Conservation (phyloP, 2,113 vertebrate species). For the Nibea coibor region DNA sequence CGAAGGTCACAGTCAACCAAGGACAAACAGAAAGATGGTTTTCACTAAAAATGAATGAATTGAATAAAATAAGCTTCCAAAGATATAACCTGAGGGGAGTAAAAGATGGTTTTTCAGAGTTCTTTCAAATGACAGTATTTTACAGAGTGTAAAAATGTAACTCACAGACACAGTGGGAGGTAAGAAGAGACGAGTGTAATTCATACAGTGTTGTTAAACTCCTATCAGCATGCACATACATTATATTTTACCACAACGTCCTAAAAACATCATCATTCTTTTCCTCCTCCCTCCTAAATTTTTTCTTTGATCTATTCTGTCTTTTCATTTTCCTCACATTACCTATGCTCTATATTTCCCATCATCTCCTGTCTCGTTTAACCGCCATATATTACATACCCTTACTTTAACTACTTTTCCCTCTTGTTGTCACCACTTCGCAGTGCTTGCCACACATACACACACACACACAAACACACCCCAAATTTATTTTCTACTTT, state of each 20-base stretch:
- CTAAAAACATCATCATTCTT: conserved; percentile 12
- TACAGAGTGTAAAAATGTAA: neutral
- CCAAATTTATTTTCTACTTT: neutral
- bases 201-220: neutral
- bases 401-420: conserved; percentile 7
- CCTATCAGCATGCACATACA: conserved; percentile 16
- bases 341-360: neutral
- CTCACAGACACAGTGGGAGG: neutral
- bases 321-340: conserved; percentile 25
- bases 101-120: conserved; percentile 21
- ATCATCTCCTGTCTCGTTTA: neutral
- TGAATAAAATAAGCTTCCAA: conserved; percentile 1
- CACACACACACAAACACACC: too few relatives aligned
- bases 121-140: conserved; percentile 37
- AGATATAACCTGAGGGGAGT: conserved; percentile 7
- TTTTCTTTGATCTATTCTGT: conserved; percentile 5
- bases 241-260: conserved; percentile 50
- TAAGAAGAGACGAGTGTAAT: conserved; percentile 7
- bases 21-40: conserved; percentile 9
- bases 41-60: neutral
- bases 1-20: neutral
- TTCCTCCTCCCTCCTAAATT: neutral
- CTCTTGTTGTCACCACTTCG: neutral
- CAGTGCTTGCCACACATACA: neutral
- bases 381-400: neutral